Evolutionary conservation across 92 coral and sea anemone genomes (phyloP).

Genomic region (Epizoanthus illoricatus): DNA sequence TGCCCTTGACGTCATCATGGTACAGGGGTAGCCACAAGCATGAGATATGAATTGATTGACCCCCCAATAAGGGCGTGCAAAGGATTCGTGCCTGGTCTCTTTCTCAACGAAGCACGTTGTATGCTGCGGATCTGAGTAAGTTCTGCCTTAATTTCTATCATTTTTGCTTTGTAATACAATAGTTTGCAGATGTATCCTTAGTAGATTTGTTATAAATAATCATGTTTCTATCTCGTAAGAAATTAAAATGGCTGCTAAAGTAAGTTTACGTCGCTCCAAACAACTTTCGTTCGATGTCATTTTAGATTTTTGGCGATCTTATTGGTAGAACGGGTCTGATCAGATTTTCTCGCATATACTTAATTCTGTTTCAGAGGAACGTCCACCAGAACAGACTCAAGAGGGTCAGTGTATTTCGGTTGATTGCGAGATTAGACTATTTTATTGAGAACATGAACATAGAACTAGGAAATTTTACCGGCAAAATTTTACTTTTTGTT

Average conservation of each 20-base stretch:
- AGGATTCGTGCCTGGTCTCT: conserved; percentile 57
- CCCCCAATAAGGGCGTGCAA: conserved; percentile 63
- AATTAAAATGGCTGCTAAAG: background rate
- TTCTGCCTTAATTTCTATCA: background rate
- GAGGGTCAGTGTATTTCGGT: too few relatives aligned
- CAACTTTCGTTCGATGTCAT: conserved; percentile 9
- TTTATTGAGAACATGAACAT: too few relatives aligned
- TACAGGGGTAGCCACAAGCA: conserved; percentile 6
- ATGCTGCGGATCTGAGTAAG: conserved; percentile 41
- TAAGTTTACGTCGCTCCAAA: background rate
- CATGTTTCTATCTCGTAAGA: background rate
- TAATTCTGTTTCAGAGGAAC: background rate
- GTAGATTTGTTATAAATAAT: background rate
- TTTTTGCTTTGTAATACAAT: background rate
- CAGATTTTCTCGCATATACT: background rate
- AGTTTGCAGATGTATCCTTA: background rate
- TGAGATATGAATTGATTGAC: conserved; percentile 35
- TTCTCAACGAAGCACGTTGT: conserved; percentile 82
- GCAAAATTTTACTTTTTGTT: too few relatives aligned
- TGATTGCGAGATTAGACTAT: too few relatives aligned
- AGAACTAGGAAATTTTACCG: too few relatives aligned
- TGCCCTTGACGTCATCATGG: conserved; percentile 6
- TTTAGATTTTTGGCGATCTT: conserved; percentile 1
- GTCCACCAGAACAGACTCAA: background rate
- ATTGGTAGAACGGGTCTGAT: background rate